These are phyloP conservation scores for Bombus difficillimus DNA, from an alignment of 1,140 invertebrate species.

Conservation along the genomic window DNA sequence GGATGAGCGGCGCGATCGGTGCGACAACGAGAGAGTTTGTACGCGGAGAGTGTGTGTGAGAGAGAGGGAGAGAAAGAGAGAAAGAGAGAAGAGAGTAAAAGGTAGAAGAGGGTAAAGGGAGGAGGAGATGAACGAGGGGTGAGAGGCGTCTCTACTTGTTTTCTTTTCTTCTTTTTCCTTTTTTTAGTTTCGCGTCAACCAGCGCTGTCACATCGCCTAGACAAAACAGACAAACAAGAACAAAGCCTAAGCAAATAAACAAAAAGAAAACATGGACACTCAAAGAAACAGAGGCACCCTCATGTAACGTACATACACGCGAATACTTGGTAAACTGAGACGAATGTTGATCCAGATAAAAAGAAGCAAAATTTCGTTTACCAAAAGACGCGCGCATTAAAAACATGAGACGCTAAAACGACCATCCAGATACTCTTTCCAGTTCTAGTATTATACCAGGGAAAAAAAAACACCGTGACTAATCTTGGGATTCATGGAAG, in stretches of 20 bases:
- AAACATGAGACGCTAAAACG: not conserved
- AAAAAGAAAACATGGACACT: not conserved
- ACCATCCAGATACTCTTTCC: not conserved
- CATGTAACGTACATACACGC: not conserved
- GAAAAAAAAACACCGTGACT: not conserved
- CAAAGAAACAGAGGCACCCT: not conserved
- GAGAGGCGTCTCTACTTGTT: slow-evolving; percentile 2
- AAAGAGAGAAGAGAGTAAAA: not conserved
- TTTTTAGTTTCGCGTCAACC: not conserved
- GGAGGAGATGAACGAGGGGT: not conserved
- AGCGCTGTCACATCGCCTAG: not conserved
- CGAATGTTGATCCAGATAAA: not conserved
- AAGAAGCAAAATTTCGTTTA: not conserved
- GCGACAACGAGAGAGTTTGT: slow-evolving; percentile 1
- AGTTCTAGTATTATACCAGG: not conserved
- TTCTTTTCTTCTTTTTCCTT: slow-evolving; percentile 1
- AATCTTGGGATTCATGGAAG: not conserved
- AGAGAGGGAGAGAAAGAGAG: not conserved
- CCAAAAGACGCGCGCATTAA: not conserved
- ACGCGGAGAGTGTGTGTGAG: not conserved
- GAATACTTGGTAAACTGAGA: not conserved
- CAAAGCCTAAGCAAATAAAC: not conserved
- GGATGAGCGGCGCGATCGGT: slow-evolving; percentile 44
- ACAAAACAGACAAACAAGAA: not conserved
- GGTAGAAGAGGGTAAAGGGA: too few relatives aligned